A percentile compares a stretch with the other conserved stretches of the same genome.
These are phyloP conservation scores for Rhombomys opimus DNA, from an alignment of 2,113 vertebrate genomes.

Conservation along the genomic window DNA sequence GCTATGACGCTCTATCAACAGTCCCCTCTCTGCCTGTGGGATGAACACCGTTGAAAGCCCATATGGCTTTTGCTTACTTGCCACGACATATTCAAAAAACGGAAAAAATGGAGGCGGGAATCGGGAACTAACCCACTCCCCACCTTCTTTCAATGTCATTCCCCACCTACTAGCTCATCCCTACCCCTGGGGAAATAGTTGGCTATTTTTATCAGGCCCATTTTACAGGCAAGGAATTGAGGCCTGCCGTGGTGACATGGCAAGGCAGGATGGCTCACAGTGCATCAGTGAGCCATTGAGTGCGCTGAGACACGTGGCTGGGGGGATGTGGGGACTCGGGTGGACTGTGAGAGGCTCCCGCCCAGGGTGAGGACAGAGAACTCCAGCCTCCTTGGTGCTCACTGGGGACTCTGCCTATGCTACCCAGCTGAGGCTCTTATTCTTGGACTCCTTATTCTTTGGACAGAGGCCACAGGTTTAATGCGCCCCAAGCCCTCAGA, in stretches of 20 bases:
- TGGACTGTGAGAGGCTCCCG: background rate
- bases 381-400: background rate
- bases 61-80: conserved; percentile 50
- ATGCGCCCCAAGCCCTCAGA: background rate
- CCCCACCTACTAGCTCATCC: background rate
- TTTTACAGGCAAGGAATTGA: conserved; percentile 59
- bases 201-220: background rate
- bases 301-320: background rate
- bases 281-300: background rate
- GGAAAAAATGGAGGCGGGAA: background rate
- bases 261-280: background rate
- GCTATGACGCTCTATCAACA: background rate
- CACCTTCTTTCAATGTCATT: conserved; percentile 24
- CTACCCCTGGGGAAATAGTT: background rate
- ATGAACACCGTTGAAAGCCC: conserved; percentile 38
- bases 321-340: background rate
- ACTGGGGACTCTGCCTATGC: background rate
- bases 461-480: background rate
- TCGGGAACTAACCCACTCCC: background rate
- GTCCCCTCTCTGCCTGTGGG: background rate
- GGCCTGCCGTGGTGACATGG: background rate
- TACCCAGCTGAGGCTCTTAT: background rate
- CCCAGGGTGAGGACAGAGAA: background rate
- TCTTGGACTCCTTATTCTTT: background rate
- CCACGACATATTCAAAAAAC: background rate